phyloP scores from a whole-genome alignment of 23 tunicate genomes.

The Phallusia fumigata region DNA sequence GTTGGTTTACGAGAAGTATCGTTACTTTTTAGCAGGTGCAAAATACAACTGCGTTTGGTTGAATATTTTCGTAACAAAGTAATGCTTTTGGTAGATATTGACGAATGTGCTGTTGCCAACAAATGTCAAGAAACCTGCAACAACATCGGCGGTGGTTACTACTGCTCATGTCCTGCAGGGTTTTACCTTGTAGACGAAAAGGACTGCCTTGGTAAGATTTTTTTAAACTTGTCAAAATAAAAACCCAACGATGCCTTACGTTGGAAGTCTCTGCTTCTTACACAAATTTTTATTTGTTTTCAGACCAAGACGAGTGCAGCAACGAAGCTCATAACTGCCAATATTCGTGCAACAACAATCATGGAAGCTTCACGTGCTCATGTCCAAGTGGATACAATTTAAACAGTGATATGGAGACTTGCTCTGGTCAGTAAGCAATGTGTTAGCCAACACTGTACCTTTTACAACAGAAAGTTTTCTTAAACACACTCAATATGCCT shows the following conservation, averaged over 20 bases:
- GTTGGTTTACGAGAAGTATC: not conserved
- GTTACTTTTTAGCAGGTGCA: not conserved
- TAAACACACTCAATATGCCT: too few species aligned
- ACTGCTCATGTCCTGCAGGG: not conserved
- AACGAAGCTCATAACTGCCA: conserved; percentile 2
- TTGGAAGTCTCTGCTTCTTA: too few species aligned
- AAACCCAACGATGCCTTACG: too few species aligned
- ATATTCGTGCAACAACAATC: conserved; percentile 6
- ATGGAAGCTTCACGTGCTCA: conserved; percentile 7
- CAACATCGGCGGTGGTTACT: not conserved
- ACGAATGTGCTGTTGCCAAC: not conserved
- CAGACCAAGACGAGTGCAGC: conserved; percentile 23
- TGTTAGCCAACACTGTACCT: too few species aligned
- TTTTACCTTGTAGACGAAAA: not conserved
- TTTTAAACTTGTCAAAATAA: too few species aligned
- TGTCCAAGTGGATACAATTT: conserved; percentile 10
- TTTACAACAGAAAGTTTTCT: too few species aligned
- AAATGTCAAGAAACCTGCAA: not conserved
- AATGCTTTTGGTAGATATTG: not conserved
- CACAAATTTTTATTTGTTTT: too few species aligned
- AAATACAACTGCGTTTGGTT: too few species aligned
- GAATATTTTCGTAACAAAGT: too few species aligned
- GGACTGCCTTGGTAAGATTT: not conserved
- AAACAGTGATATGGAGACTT: not conserved
- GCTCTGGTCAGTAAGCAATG: not conserved